Evolutionary conservation across 2,888 invertebrate genomes (phyloP), one percentile per base, ranked within the genome.

Genomic region (Megaustenia siamemsis): DNA sequence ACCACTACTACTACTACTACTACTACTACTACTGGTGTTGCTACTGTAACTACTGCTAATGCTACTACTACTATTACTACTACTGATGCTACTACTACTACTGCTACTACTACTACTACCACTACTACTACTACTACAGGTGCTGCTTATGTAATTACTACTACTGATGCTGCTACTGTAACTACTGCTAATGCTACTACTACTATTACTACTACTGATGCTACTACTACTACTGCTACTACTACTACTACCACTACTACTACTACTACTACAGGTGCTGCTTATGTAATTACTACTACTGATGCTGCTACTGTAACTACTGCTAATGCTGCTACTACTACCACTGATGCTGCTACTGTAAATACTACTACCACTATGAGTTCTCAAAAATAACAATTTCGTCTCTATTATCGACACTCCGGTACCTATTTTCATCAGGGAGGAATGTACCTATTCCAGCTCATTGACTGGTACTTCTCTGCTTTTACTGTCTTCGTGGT

Each of bases 391-490:
- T 53, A 53, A 0, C 53, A 53, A 53, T 21, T 24, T 3, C 6
- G 18, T 18, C n/a, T 60, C 8, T 60, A 24, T n/a, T 60, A 8
- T n/a, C 60, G 60, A 8, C 18, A n/a, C n/a, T n/a, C n/a, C n/a
- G n/a, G n/a, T n/a, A n/a, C n/a, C n/a, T n/a, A n/a, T 69, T 38
- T 43, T 43, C 45, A 38, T 18, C 84, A 84, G 87, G 86, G 84
- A 8, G 86, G 86, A 1, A 82, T 86, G 63, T 86, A 84, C 71
- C 10, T 82, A 10, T 87, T 86, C 45, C 87, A 87, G 60, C 76
- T 87, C 66, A 35, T 84, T 4, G 87, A 87, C 86, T 87, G 87
- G 87, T 87, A 84, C 38, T 60, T 87, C 6, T 84, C 79, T 18
- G 75, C 82, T 28, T 66, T 82, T 21, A 76, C 84, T 6, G 60